phyloP scores from a whole-genome alignment of 2,797 vertebrate genomes.

The Chaetodon trifasciatus region DNA sequence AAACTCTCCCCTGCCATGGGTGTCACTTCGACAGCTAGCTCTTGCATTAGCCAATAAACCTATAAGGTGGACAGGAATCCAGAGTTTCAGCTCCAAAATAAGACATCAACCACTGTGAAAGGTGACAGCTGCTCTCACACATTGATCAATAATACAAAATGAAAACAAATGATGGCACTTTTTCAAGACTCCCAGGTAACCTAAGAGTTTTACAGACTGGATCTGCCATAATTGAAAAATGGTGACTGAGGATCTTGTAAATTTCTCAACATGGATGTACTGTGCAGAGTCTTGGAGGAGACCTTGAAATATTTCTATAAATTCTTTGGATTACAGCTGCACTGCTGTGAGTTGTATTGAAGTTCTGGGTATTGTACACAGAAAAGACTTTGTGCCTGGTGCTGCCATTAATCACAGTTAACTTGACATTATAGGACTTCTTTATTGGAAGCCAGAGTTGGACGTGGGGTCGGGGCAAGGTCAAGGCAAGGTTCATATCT shows the following conservation, averaged over 20 bases:
- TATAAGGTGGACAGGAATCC: constrained; percentile 59
- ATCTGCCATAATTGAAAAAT: constrained; percentile 21
- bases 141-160: constrained; percentile 61
- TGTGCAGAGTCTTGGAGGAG: not conserved
- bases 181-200: constrained; percentile 2
- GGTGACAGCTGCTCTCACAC: constrained; percentile 44
- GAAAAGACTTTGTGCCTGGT: constrained; percentile 69
- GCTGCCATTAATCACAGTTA: constrained; percentile 78
- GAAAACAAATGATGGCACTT: constrained; percentile 43
- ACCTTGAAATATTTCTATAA: constrained; percentile 52
- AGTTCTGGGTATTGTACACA: constrained; percentile 69
- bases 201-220: constrained; percentile 30
- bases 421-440: constrained; percentile 73
- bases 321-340: constrained; percentile 58
- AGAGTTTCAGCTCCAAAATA: constrained; percentile 63
- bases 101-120: constrained; percentile 50
- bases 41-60: constrained; percentile 73
- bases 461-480: constrained; percentile 57
- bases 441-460: constrained; percentile 76
- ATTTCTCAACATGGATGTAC: constrained; percentile 11
- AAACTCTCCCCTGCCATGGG: constrained; percentile 78
- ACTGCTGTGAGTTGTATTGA: constrained; percentile 42
- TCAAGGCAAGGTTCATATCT: constrained; percentile 60
- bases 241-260: constrained; percentile 9
- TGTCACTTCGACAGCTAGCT: constrained; percentile 72